Evolutionary conservation across 2,797 vertebrate genomes (phyloP).

Genomic region (Chaetodon trifasciatus): DNA sequence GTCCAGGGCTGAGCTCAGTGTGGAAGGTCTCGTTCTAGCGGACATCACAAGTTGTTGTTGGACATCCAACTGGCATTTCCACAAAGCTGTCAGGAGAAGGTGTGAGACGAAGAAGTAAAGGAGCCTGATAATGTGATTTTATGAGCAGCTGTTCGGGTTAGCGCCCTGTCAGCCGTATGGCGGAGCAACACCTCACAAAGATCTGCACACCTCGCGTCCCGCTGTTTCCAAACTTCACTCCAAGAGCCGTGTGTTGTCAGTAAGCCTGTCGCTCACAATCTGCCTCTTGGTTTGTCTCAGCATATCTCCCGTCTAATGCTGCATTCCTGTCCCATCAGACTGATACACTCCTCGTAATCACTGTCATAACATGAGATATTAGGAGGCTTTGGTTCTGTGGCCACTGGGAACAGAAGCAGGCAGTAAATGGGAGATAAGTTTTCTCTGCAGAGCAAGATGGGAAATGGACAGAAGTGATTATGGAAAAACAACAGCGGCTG

Average conservation of each 20-base stretch:
- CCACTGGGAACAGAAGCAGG: not conserved
- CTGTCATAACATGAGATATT: not conserved
- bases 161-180: constrained; percentile 31
- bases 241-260: not conserved
- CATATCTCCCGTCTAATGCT: not conserved
- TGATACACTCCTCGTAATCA: not conserved
- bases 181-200: constrained; percentile 14
- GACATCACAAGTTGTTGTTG: not conserved
- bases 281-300: not conserved
- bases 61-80: not conserved
- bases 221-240: constrained; percentile 9
- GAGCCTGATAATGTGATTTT: constrained; percentile 9
- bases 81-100: not conserved
- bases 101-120: constrained; percentile 10
- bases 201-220: not conserved
- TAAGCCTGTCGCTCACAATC: constrained; percentile 2
- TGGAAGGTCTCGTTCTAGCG: not conserved
- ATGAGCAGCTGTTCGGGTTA: constrained; percentile 4
- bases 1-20: not conserved
- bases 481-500: not conserved
- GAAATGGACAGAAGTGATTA: too few relatives aligned
- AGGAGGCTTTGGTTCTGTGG: not conserved
- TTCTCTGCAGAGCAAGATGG: not conserved
- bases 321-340: not conserved
- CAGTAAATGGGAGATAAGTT: not conserved